phyloP scores from a whole-genome alignment of 2,888 invertebrate genomes.

The Gryllus longicercus region DNA sequence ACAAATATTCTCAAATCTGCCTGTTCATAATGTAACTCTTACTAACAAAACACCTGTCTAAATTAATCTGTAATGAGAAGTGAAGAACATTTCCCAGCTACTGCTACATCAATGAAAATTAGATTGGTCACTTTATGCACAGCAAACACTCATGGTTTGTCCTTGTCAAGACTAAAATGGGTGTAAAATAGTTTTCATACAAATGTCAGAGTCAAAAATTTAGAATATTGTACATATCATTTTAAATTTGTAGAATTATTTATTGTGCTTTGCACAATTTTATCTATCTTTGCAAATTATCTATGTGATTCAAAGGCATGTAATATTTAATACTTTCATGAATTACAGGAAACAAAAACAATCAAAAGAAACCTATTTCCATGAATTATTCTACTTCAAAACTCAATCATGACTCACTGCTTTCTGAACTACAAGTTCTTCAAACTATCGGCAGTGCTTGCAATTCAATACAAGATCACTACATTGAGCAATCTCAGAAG shows the following conservation, averaged over 20 bases:
- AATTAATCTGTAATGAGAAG: not conserved
- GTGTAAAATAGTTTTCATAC: conserved; percentile 21
- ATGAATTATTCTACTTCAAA: too few relatives aligned
- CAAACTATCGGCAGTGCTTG: too few relatives aligned
- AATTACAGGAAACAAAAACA: too few relatives aligned
- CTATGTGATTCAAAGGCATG: not conserved
- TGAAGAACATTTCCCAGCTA: not conserved
- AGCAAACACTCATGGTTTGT: conserved; percentile 4
- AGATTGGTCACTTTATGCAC: not conserved
- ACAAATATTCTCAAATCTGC: not conserved
- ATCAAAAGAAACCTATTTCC: too few relatives aligned
- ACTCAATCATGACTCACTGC: too few relatives aligned
- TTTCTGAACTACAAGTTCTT: too few relatives aligned
- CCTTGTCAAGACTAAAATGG: conserved; percentile 17
- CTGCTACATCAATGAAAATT: not conserved
- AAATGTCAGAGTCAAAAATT: conserved; percentile 36
- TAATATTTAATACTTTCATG: not conserved
- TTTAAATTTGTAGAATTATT: conserved; percentile 32
- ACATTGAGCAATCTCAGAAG: not conserved
- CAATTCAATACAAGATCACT: not conserved
- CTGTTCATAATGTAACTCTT: not conserved
- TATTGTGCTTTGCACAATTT: not conserved
- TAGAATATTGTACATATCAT: conserved; percentile 37
- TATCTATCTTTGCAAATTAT: not conserved
- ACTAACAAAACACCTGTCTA: not conserved